Evolutionary conservation across 2,797 vertebrate genomes (phyloP).

Genomic region (Channa striata): DNA sequence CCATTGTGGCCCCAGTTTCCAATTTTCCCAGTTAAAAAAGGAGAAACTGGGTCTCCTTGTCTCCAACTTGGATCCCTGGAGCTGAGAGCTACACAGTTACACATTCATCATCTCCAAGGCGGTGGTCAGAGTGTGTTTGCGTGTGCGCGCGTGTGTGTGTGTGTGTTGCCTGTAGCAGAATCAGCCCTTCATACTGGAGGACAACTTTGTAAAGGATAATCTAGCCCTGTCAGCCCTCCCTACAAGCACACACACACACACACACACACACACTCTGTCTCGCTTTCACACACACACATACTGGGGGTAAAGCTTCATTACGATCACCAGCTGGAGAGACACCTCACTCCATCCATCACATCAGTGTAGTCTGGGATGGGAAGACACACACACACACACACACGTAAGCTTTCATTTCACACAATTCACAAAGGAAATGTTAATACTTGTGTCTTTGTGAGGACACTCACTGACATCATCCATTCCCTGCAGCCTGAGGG

Average conservation of each 20-base stretch:
- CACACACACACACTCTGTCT: background rate
- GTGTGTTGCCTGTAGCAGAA: slow-evolving; percentile 46
- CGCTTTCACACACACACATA: slow-evolving; percentile 25
- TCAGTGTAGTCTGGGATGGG: slow-evolving; percentile 41
- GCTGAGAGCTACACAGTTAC: slow-evolving; percentile 56
- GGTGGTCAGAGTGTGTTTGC: slow-evolving; percentile 54
- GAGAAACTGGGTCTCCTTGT: slow-evolving; percentile 72
- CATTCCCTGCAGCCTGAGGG: background rate
- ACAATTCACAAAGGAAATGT: slow-evolving; percentile 10
- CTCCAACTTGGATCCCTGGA: slow-evolving; percentile 70
- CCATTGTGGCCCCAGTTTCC: slow-evolving; percentile 39
- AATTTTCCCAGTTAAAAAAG: slow-evolving; percentile 46
- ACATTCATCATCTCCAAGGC: slow-evolving; percentile 75
- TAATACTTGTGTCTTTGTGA: background rate
- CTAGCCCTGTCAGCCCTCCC: slow-evolving; percentile 53
- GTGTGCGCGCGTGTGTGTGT: slow-evolving; percentile 19
- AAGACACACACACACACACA: slow-evolving; percentile 28
- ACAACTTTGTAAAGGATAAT: slow-evolving; percentile 71
- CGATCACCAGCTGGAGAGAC: slow-evolving; percentile 75
- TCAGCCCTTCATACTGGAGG: slow-evolving; percentile 51
- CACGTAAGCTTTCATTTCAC: slow-evolving; percentile 21
- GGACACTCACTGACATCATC: background rate
- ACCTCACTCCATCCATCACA: slow-evolving; percentile 74
- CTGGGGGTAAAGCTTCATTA: slow-evolving; percentile 71
- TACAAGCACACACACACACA: slow-evolving; percentile 8